Percentiles rank a stretch among this genome's conserved stretches.
phyloP scores from a whole-genome alignment of 1,140 invertebrate genomes.

The Harpegnathos saltator region DNA sequence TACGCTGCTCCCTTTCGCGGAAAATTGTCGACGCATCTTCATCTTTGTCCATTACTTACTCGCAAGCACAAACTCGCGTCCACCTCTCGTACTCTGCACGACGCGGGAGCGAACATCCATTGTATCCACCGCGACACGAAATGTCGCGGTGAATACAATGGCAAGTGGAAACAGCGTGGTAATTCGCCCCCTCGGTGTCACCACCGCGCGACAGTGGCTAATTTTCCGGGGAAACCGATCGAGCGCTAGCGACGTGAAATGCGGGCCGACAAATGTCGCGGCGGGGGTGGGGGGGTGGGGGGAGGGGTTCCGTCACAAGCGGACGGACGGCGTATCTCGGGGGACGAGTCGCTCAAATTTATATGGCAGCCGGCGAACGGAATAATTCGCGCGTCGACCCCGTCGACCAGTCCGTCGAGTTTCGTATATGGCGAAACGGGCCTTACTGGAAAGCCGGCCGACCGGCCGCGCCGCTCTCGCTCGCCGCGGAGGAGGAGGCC shows the following conservation, averaged over 20 bases:
- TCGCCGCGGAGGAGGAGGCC: slow-evolving; percentile 1
- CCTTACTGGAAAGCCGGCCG: slow-evolving; percentile 58
- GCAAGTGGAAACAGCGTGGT: too few relatives aligned
- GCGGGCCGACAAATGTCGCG: background rate
- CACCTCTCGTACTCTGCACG: too few relatives aligned
- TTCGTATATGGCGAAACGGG: slow-evolving; percentile 71
- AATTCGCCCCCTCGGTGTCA: too few relatives aligned
- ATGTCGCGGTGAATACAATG: too few relatives aligned
- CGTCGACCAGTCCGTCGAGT: slow-evolving; percentile 74
- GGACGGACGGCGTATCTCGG: background rate
- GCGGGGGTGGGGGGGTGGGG: too few relatives aligned
- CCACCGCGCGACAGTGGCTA: background rate
- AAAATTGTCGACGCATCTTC: background rate
- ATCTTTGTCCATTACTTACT: too few relatives aligned
- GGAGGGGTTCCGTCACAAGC: background rate
- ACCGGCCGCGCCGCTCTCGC: slow-evolving; percentile 38
- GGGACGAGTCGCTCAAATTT: slow-evolving; percentile 24
- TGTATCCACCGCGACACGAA: too few relatives aligned
- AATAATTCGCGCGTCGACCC: slow-evolving; percentile 64
- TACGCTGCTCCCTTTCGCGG: too few relatives aligned
- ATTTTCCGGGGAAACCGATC: background rate
- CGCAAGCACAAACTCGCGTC: too few relatives aligned
- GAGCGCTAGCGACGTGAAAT: background rate
- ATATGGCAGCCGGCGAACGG: background rate
- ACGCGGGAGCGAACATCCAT: too few relatives aligned